Conservation (phyloP, 2,888 invertebrate species). For the Melangyna quadrimaculata region DNA sequence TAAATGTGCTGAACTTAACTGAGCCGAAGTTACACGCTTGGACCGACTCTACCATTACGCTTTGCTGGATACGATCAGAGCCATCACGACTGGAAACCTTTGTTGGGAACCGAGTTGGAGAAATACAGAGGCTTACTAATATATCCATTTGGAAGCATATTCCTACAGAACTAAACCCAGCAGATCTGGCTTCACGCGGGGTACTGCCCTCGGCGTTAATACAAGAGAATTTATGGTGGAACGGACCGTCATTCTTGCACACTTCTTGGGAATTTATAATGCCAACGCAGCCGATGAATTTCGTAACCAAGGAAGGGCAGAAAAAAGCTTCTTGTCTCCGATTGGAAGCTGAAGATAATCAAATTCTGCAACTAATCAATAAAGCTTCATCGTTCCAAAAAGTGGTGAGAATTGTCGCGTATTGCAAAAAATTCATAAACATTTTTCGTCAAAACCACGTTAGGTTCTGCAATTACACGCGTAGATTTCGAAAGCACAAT, state of each 20-base stretch:
- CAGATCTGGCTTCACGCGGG: too few relatives aligned
- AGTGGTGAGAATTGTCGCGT: neutral
- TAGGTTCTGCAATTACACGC: neutral
- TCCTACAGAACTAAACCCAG: too few relatives aligned
- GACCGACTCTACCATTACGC: neutral
- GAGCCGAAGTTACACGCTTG: neutral
- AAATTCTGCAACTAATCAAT: neutral
- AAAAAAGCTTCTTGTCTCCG: too few relatives aligned
- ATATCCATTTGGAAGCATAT: too few relatives aligned
- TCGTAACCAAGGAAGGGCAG: too few relatives aligned
- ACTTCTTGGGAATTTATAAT: too few relatives aligned
- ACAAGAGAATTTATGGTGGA: too few relatives aligned
- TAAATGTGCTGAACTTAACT: neutral
- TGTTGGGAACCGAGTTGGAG: neutral
- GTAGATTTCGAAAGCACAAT: too few relatives aligned
- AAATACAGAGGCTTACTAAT: too few relatives aligned
- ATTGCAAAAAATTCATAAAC: neutral
- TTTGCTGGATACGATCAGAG: neutral
- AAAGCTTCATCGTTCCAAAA: neutral
- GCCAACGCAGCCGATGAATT: too few relatives aligned
- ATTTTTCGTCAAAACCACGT: neutral
- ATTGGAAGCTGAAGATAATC: neutral
- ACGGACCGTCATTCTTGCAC: too few relatives aligned
- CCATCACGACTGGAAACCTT: neutral
- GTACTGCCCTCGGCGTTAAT: too few relatives aligned